phyloP scores from a whole-genome alignment of 2,797 vertebrate species.

The Syngnathus rostellatus region DNA sequence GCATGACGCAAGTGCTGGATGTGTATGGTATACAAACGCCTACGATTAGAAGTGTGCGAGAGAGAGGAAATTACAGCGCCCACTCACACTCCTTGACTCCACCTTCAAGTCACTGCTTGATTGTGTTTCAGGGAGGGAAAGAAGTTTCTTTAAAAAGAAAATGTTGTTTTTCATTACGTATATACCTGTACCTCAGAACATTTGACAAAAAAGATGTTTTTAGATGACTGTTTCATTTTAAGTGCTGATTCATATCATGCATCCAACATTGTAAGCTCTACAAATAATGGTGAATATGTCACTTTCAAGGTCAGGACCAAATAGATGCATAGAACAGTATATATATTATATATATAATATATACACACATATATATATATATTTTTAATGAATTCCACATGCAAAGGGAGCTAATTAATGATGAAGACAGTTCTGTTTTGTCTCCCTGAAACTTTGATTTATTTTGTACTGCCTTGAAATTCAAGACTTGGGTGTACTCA shows the following conservation, averaged over 20 bases:
- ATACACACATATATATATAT: background rate
- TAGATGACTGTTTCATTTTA: background rate
- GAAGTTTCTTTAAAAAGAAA: too few species aligned
- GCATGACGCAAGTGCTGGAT: conserved; percentile 4
- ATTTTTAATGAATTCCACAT: background rate
- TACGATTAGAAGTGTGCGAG: background rate
- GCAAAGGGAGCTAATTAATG: background rate
- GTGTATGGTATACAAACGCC: background rate
- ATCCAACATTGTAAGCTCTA: background rate
- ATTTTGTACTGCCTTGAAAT: background rate
- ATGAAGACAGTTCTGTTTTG: background rate
- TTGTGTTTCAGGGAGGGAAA: background rate
- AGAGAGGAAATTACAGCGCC: conserved; percentile 1
- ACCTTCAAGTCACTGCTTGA: background rate
- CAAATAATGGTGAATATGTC: background rate
- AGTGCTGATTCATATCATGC: background rate
- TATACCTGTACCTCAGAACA: background rate
- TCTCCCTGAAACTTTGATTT: background rate
- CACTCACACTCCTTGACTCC: background rate
- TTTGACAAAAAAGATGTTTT: background rate
- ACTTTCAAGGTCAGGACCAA: background rate
- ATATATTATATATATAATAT: too few species aligned
- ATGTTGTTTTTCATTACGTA: background rate
- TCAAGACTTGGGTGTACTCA: background rate
- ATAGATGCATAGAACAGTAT: background rate